Percentiles rank a stretch among this genome's conserved stretches.
These are phyloP conservation scores for Pandemis heparana DNA, from an alignment of 2,888 invertebrate species.

Conservation along the genomic window DNA sequence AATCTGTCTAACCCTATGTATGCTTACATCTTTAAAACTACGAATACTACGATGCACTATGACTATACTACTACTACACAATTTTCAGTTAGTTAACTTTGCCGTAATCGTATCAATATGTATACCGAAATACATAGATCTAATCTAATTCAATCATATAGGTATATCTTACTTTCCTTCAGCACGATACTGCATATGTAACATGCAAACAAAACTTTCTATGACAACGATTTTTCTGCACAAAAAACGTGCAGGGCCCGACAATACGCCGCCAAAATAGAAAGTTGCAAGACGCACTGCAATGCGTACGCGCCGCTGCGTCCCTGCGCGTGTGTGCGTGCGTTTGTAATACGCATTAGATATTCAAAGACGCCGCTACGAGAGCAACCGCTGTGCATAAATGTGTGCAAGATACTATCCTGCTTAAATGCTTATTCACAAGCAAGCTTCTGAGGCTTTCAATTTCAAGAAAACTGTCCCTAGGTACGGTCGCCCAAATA, in stretches of 20 bases:
- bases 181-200: conserved; percentile 36
- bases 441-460: too few relatives aligned
- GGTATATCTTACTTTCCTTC: background rate
- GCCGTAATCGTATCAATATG: background rate
- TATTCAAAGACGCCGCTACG: conserved; percentile 26
- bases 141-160: background rate
- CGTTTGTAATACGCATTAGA: background rate
- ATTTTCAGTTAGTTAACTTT: background rate
- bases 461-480: too few relatives aligned
- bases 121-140: background rate
- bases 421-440: background rate
- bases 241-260: conserved; percentile 50
- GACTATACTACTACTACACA: too few relatives aligned
- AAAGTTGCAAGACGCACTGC: conserved; percentile 77
- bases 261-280: conserved; percentile 67
- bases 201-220: conserved; percentile 67
- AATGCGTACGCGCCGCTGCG: conserved; percentile 61
- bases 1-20: too few relatives aligned
- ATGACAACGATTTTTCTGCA: conserved; percentile 68
- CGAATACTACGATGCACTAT: too few relatives aligned
- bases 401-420: background rate
- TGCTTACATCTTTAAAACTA: too few relatives aligned
- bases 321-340: conserved; percentile 43
- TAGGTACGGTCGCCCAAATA: too few relatives aligned
- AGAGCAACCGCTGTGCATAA: background rate